Conservation (phyloP, 1,140 invertebrate species). For the Anadara kagoshimensis region DNA sequence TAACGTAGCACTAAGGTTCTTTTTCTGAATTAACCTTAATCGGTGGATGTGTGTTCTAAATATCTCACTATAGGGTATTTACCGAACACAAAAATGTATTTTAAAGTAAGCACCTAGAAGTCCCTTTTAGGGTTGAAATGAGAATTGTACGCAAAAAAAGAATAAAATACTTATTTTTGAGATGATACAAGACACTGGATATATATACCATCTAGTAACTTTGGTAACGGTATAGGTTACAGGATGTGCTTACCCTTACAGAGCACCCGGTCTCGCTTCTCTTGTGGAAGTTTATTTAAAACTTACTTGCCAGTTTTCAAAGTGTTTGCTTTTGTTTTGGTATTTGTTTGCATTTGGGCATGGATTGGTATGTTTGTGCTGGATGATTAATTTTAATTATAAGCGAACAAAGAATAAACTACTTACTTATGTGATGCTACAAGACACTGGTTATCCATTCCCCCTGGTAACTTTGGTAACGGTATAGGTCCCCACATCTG, state of each 20-base stretch:
- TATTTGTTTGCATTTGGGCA: too few species aligned
- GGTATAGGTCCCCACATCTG: conserved; percentile 72
- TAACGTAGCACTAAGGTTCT: too few species aligned
- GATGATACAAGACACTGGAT: conserved; percentile 69
- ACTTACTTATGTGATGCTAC: conserved; percentile 71
- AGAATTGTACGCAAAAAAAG: too few species aligned
- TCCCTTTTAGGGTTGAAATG: too few species aligned
- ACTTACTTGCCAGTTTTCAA: conserved; percentile 48
- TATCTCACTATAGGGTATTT: too few species aligned
- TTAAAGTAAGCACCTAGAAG: too few species aligned
- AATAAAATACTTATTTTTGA: conserved; percentile 62
- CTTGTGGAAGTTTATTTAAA: conserved; percentile 61
- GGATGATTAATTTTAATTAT: conserved; percentile 39
- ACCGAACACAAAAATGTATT: too few species aligned
- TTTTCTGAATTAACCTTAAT: too few species aligned
- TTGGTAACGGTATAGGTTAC: conserved; percentile 68
- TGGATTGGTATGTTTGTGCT: conserved; percentile 51
- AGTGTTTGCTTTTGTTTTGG: too few species aligned
- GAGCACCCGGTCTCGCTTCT: too few species aligned
- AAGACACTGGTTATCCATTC: conserved; percentile 63
- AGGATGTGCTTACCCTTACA: conserved; percentile 67
- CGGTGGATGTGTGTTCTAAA: too few species aligned
- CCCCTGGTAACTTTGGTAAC: conserved; percentile 61
- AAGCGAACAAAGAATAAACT: conserved; percentile 29
- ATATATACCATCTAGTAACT: conserved; percentile 59